phyloP scores from a whole-genome alignment of 2,113 vertebrate genomes.

The Prietella phreatophila region DNA sequence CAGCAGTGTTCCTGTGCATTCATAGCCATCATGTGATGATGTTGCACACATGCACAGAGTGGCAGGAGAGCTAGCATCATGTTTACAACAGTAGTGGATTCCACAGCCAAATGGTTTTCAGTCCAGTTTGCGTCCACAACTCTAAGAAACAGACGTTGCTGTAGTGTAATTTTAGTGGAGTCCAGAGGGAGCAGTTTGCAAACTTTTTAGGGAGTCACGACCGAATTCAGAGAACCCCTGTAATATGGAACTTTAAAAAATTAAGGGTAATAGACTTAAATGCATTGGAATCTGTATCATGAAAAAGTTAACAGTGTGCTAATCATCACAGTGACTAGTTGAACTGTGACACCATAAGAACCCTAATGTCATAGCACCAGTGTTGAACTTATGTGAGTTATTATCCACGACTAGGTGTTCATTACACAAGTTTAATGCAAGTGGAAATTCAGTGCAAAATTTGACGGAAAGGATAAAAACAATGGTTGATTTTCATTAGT shows the following conservation, averaged over 20 bases:
- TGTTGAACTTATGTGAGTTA: neutral
- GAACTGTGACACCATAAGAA: neutral
- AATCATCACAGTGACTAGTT: neutral
- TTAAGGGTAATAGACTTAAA: too few relatives aligned
- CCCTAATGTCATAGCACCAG: neutral
- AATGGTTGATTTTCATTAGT: too few relatives aligned
- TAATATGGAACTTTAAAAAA: neutral
- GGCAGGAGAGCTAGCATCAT: too few relatives aligned
- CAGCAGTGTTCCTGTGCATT: too few relatives aligned
- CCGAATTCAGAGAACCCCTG: neutral
- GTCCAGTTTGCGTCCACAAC: neutral
- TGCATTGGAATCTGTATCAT: neutral
- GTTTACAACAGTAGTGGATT: too few relatives aligned
- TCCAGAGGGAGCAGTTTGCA: neutral
- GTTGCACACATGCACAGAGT: too few relatives aligned
- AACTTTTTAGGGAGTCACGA: neutral
- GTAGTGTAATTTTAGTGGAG: neutral
- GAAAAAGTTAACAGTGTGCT: neutral
- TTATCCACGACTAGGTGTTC: too few relatives aligned
- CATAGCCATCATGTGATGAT: too few relatives aligned
- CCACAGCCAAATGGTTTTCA: neutral
- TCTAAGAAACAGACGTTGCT: neutral
- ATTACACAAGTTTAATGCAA: too few relatives aligned
- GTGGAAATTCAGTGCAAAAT: too few relatives aligned
- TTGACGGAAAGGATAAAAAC: too few relatives aligned